Percentiles rank a stretch among this genome's conserved stretches.
These are phyloP conservation scores for Aptenodytes patagonicus DNA, from an alignment of 2,113 vertebrate species.

Conservation along the genomic window DNA sequence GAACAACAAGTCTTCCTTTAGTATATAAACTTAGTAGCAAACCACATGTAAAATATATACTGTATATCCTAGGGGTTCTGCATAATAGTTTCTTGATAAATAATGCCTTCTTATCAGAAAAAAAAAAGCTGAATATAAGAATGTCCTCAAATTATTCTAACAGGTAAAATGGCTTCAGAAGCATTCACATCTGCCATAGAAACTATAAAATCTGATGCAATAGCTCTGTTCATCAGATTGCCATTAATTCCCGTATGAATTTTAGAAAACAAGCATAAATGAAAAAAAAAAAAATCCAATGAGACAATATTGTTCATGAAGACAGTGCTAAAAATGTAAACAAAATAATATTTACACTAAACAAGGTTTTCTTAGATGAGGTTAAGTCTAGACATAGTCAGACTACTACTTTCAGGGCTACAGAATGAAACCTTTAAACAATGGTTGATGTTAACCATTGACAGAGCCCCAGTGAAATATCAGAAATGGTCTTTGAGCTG, in stretches of 20 bases:
- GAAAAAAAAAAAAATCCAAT: rapidly evolving
- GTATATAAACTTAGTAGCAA: not conserved
- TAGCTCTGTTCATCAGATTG: not conserved
- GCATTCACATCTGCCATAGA: not conserved
- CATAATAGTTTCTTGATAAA: not conserved
- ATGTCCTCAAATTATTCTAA: not conserved
- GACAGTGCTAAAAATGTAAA: not conserved
- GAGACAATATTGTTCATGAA: not conserved
- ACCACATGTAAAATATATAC: not conserved
- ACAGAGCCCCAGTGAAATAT: not conserved
- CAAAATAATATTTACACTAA: not conserved
- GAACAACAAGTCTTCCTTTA: not conserved
- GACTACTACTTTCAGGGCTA: not conserved
- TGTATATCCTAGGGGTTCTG: not conserved
- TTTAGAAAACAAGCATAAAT: not conserved
- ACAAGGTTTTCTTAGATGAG: rapidly evolving
- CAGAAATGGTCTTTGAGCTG: not conserved
- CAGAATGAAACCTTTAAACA: not conserved
- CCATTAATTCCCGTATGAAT: not conserved
- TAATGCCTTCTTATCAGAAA: not conserved
- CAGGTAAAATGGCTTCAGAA: not conserved
- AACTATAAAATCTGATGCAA: not conserved
- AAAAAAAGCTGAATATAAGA: not conserved
- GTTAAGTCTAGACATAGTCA: not conserved
- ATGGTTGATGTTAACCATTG: not conserved